Evolutionary conservation across 2,888 invertebrate species (phyloP), one percentile per base, ranked within the genome.

Genomic region (Notocelia uddmanniana): DNA sequence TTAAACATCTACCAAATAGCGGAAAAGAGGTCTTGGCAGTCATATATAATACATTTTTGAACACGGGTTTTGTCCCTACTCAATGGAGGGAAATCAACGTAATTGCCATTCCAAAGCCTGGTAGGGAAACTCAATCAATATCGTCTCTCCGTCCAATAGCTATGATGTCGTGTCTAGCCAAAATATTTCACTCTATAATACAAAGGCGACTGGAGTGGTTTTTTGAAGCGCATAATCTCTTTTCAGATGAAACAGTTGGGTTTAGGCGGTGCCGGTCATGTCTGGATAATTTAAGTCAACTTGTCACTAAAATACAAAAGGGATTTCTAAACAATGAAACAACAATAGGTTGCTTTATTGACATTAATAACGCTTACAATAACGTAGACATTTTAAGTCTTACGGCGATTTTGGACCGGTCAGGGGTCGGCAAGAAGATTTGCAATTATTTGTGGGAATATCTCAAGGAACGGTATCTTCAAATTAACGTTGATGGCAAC

Each of bases 331-430:
- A 55, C 6, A 31, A 31, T 9, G 15, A 31, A 31, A 3, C 26
- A 3, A 55, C 55, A 1, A 10, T 55, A 26, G 55, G n/a, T 5
- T 55, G 55, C n/a, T 55, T 55, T 18, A 55, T 55, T 1, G 55
- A 55, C n/a, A 55, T 55, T 9, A 18, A 55, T n/a, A 55, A 55
- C n/a, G 55, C 55, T 13, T 55, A 55, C 31, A 55, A 55, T 31
- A 55, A 55, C n/a, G 55, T 55, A 8, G 55, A 55, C 9, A 55
- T 55, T 31, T 1, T 9, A 0, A 15, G 31, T 0, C 31, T 55
- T n/a, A n/a, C n/a, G 31, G 26, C 31, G 6, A n/a, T 55, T 31
- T 31, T 55, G 26, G 55, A 55, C 18, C 26, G n/a, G 11, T 31
- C n/a, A n/a, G 55, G 55, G 8, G 31, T 55, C 3, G 55, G 55